These are phyloP conservation scores for Ceratosolen fusciceps DNA, from an alignment of 1,140 invertebrate species.

Conservation along the genomic window DNA sequence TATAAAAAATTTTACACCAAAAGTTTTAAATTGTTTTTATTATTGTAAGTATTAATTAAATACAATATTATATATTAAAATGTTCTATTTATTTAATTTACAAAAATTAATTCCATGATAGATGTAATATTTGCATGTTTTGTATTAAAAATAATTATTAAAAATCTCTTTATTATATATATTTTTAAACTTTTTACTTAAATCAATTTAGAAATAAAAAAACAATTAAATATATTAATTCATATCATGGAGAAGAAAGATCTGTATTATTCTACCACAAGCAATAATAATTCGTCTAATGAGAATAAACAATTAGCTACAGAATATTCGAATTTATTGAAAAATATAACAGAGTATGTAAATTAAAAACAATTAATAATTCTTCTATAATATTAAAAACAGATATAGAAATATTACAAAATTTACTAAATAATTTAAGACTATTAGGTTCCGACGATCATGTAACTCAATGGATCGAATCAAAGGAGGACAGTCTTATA, in stretches of 20 bases:
- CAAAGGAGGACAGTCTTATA: constrained; percentile 35
- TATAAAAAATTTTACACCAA: no score
- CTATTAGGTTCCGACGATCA: constrained; percentile 56
- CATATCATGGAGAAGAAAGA: not conserved
- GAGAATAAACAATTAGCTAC: not conserved
- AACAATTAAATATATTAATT: no score
- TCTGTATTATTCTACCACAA: not conserved
- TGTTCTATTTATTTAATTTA: no score
- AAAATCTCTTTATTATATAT: no score
- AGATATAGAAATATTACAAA: not conserved
- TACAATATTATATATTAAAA: no score
- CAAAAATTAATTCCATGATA: no score
- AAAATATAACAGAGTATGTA: not conserved
- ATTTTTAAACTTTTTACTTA: no score
- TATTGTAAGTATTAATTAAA: no score
- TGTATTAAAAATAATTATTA: no score
- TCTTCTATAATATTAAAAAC: not conserved
- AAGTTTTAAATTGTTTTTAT: no score
- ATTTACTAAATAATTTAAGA: not conserved
- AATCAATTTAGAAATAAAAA: no score
- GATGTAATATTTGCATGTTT: no score
- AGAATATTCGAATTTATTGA: not conserved
- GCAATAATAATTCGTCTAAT: not conserved
- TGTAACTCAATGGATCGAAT: constrained; percentile 57
- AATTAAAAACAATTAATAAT: not conserved